These are phyloP conservation scores for Aporrectodea caliginosa DNA, from an alignment of 1,140 invertebrate genomes.

Conservation along the genomic window DNA sequence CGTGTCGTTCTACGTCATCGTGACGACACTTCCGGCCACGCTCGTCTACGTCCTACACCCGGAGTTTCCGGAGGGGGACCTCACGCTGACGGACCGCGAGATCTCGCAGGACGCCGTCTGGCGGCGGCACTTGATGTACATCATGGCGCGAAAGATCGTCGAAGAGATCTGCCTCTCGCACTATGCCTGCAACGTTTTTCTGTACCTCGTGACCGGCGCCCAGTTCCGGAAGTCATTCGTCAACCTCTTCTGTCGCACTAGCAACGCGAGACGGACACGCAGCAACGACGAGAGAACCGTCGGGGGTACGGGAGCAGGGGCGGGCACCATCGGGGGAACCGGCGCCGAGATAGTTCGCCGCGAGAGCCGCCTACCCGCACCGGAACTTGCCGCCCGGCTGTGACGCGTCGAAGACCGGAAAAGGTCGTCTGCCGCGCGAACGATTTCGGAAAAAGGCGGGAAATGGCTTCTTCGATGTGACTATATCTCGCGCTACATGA, in stretches of 20 bases:
- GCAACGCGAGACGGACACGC: not conserved
- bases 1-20: constrained; percentile 54
- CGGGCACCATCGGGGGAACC: too few relatives aligned
- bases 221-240: constrained; percentile 42
- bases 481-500: too few relatives aligned
- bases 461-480: too few relatives aligned
- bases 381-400: too few relatives aligned
- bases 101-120: constrained; percentile 39
- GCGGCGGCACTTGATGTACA: constrained; percentile 44
- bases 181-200: constrained; percentile 52
- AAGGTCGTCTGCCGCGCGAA: too few relatives aligned
- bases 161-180: constrained; percentile 52
- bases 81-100: constrained; percentile 27
- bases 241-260: constrained; percentile 6
- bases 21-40: constrained; percentile 48
- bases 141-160: constrained; percentile 42
- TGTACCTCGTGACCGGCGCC: constrained; percentile 49
- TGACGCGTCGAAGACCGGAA: too few relatives aligned
- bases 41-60: constrained; percentile 45
- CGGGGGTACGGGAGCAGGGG: too few relatives aligned
- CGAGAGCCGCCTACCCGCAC: too few relatives aligned
- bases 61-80: constrained; percentile 24
- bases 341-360: too few relatives aligned
- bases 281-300: too few relatives aligned
- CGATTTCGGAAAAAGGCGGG: too few relatives aligned